Percentiles rank a stretch among this genome's conserved stretches.
These are phyloP conservation scores for Eurytoma adleriae DNA, from an alignment of 2,888 invertebrate species.

Conservation along the genomic window DNA sequence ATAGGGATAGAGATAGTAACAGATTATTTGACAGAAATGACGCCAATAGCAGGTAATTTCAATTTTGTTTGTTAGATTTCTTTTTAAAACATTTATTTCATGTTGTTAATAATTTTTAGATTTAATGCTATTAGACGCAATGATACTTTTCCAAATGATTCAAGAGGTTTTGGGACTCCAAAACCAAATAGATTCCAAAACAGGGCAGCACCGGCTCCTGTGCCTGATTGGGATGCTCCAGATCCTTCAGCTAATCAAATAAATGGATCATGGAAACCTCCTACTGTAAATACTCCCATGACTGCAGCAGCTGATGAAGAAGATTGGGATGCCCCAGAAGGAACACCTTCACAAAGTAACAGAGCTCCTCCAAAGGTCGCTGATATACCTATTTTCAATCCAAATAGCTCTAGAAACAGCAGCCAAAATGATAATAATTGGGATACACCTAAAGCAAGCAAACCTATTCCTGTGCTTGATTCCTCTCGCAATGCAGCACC, in stretches of 20 bases:
- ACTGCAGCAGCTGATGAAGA: constrained; percentile 35
- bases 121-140: constrained; percentile 39
- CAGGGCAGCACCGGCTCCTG: constrained; percentile 20
- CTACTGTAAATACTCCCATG: constrained; percentile 8
- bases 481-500: constrained; percentile 1
- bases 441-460: neutral
- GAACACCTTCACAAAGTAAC: constrained; percentile 1
- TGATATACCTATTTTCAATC: constrained; percentile 32
- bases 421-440: neutral
- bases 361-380: neutral
- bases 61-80: neutral
- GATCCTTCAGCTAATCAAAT: constrained; percentile 5
- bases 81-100: neutral
- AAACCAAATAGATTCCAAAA: constrained; percentile 37
- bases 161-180: constrained; percentile 26
- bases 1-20: constrained; percentile 37
- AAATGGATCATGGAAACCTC: constrained; percentile 48
- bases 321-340: constrained; percentile 42
- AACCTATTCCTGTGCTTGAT: neutral
- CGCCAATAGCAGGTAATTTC: neutral
- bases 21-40: constrained; percentile 34
- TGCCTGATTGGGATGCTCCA: constrained; percentile 54
- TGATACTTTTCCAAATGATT: constrained; percentile 13
- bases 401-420: constrained; percentile 15
- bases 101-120: constrained; percentile 31